Evolutionary conservation across 2,797 vertebrate genomes (phyloP).

Genomic region (Columba guinea): DNA sequence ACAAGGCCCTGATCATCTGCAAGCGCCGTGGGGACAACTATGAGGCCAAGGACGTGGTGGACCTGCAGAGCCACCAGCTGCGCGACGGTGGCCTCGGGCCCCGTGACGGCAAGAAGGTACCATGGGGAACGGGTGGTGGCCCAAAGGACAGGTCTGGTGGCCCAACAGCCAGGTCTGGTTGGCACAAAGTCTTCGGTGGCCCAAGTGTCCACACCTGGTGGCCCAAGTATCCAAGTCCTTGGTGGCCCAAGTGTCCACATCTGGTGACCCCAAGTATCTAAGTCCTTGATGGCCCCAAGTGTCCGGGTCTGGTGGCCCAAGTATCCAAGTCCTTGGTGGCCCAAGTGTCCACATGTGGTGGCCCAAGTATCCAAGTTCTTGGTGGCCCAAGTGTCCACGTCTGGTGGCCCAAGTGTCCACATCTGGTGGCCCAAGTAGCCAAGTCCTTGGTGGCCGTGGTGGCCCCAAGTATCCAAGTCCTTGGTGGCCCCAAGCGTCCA

Average conservation of each 20-base stretch:
- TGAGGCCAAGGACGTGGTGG: conserved; percentile 88
- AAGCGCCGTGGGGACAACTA: conserved; percentile 91
- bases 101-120: conserved; percentile 90
- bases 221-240: accelerated
- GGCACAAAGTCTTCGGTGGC: too few relatives aligned
- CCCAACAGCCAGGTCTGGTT: too few relatives aligned
- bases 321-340: too few relatives aligned
- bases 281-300: too few relatives aligned
- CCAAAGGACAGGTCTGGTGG: not conserved
- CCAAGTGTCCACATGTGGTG: too few relatives aligned
- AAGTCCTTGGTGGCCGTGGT: too few relatives aligned
- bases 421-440: not conserved
- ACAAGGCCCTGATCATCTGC: conserved; percentile 92
- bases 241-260: too few relatives aligned
- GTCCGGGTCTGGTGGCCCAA: not conserved
- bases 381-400: not conserved
- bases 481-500: too few relatives aligned
- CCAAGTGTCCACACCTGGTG: too few relatives aligned
- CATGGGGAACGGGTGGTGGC: too few relatives aligned
- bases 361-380: accelerated
- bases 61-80: conserved; percentile 87
- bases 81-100: conserved; percentile 82
- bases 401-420: too few relatives aligned
- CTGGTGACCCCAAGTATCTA: not conserved
- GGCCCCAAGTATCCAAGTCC: too few relatives aligned